Percentiles rank a stretch among this genome's conserved stretches.
Evolutionary conservation across 2,888 invertebrate genomes (phyloP).

Genomic region (Hirtodrosophila duncani): DNA sequence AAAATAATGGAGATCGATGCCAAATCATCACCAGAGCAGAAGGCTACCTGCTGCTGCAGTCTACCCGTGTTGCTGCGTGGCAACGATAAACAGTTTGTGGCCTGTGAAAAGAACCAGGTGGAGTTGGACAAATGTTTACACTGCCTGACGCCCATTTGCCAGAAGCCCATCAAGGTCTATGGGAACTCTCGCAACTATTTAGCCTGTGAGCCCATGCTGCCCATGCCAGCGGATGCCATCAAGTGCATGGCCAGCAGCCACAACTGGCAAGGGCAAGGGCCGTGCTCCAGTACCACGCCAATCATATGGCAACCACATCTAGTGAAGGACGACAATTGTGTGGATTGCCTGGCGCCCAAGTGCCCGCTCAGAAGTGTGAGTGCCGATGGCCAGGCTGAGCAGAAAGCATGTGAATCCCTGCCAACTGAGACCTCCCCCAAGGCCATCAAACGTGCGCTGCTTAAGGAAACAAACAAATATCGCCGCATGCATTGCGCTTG

Average conservation of each 20-base stretch:
- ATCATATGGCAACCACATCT: not conserved
- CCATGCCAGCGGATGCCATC: not conserved
- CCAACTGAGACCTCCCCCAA: not conserved
- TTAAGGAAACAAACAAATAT: conserved; percentile 82
- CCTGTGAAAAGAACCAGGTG: conserved; percentile 1
- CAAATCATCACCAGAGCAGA: not conserved
- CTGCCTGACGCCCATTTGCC: not conserved
- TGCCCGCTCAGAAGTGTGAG: too few relatives aligned
- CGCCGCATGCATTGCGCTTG: conserved; percentile 84
- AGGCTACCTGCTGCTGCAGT: not conserved
- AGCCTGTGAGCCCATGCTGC: conserved; percentile 1
- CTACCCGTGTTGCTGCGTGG: not conserved
- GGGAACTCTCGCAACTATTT: conserved; percentile 1
- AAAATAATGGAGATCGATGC: conserved; percentile 1
- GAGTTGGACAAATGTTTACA: not conserved
- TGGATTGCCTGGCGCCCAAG: not conserved
- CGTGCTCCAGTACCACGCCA: too few relatives aligned
- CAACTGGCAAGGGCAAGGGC: too few relatives aligned
- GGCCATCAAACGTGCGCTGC: conserved; percentile 2
- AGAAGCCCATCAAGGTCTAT: not conserved
- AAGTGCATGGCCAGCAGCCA: not conserved
- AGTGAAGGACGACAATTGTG: not conserved
- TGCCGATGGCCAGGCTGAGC: too few relatives aligned
- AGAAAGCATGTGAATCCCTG: too few relatives aligned
- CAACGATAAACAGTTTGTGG: conserved; percentile 1